Evolutionary conservation across 2,113 vertebrate genomes (phyloP).

Genomic region (Cebus imitator): DNA sequence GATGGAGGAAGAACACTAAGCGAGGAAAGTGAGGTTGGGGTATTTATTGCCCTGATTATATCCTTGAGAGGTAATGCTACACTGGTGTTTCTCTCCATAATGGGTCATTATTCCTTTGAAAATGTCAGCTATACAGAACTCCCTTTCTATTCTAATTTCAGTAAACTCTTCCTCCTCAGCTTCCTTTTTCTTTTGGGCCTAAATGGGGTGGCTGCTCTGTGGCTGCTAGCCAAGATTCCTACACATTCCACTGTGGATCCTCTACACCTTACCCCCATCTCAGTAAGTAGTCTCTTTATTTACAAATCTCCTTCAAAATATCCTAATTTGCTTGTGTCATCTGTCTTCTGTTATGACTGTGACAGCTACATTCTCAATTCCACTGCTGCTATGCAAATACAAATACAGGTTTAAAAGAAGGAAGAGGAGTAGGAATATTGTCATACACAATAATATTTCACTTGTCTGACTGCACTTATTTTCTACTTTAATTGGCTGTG

Average conservation of each 20-base stretch:
- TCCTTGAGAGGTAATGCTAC: background rate
- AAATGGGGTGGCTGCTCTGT: background rate
- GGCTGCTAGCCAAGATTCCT: background rate
- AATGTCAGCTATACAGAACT: fast-evolving
- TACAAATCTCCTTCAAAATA: slow-evolving; percentile 43
- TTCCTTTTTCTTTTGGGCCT: background rate
- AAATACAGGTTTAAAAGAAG: background rate
- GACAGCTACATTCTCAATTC: background rate
- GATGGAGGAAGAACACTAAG: background rate
- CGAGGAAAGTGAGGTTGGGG: fast-evolving
- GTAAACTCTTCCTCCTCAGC: background rate
- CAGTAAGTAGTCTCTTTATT: slow-evolving; percentile 50
- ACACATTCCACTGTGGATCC: background rate
- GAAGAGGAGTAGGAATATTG: background rate
- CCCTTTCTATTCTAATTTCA: background rate
- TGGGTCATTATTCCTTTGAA: background rate
- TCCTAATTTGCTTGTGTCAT: slow-evolving; percentile 37
- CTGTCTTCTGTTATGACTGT: slow-evolving; percentile 50
- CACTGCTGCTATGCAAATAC: background rate
- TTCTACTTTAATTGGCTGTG: background rate
- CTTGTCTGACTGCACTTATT: background rate
- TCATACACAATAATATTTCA: background rate
- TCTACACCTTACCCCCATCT: background rate
- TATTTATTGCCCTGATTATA: background rate
- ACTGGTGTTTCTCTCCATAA: background rate